Evolutionary conservation across 2,888 invertebrate species (phyloP).

Genomic region (Phengaris alcon): DNA sequence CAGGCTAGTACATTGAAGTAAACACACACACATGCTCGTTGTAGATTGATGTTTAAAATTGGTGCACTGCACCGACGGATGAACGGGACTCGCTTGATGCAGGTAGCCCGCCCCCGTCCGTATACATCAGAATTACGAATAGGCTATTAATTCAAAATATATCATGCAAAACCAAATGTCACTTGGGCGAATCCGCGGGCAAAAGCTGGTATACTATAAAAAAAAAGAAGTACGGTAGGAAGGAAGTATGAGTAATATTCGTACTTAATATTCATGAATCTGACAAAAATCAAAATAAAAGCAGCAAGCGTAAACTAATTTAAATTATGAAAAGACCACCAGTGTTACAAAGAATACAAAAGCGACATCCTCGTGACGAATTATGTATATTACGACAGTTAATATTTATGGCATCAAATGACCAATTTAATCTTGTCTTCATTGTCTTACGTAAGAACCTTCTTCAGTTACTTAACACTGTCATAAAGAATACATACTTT

Average conservation of each 20-base stretch:
- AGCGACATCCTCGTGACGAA: conserved; percentile 14
- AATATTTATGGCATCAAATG: conserved; percentile 25
- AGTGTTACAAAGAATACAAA: conserved; percentile 12
- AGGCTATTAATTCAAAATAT: too few species aligned
- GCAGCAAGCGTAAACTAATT: neutral
- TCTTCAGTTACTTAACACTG: conserved; percentile 15
- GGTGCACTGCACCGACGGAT: too few species aligned
- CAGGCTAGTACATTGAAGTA: too few species aligned
- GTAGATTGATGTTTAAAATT: too few species aligned
- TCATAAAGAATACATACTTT: conserved; percentile 2
- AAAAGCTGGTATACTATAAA: neutral
- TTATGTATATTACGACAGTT: neutral
- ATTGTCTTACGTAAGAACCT: conserved; percentile 22
- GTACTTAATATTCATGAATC: neutral
- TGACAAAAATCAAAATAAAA: neutral
- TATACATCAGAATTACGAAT: too few species aligned
- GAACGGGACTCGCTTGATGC: too few species aligned
- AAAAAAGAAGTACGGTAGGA: neutral
- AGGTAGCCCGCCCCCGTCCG: too few species aligned
- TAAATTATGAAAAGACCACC: conserved; percentile 5
- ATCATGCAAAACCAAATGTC: too few species aligned
- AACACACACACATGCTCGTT: too few species aligned
- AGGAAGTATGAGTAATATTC: neutral
- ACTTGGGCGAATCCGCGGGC: too few species aligned
- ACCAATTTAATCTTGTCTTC: conserved; percentile 24